Percentiles rank a stretch among this genome's conserved stretches.
Evolutionary conservation across 2,797 vertebrate species (phyloP).

Genomic region (Cynodonichthys magdalenae): DNA sequence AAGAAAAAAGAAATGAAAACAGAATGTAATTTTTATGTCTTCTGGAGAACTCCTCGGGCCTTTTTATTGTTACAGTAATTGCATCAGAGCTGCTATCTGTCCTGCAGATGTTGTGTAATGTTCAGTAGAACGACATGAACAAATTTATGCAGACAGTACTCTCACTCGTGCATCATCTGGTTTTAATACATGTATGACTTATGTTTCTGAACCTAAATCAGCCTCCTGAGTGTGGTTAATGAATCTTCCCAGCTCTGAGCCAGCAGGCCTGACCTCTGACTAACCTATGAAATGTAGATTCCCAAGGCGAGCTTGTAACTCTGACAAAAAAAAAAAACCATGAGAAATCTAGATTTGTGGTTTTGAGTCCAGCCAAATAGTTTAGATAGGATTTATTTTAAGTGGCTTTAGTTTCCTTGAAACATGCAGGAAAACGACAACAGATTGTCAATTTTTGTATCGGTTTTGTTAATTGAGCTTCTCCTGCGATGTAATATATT

Average conservation of each 20-base stretch:
- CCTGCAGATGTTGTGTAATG: neutral
- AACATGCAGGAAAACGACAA: neutral
- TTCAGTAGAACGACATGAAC: slow-evolving; percentile 3
- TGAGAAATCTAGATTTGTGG: neutral
- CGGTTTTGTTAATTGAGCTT: too few relatives aligned
- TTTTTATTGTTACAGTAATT: neutral
- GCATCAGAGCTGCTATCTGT: neutral
- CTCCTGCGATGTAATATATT: too few relatives aligned
- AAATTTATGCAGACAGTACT: neutral
- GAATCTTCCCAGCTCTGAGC: slow-evolving; percentile 36
- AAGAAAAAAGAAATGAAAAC: neutral
- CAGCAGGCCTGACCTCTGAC: slow-evolving; percentile 41
- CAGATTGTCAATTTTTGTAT: too few relatives aligned
- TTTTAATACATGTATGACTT: slow-evolving; percentile 40
- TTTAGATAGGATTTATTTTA: neutral
- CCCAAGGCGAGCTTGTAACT: neutral
- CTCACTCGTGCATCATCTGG: slow-evolving; percentile 31
- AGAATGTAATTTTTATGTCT: too few relatives aligned
- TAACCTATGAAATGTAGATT: slow-evolving; percentile 3
- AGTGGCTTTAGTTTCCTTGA: neutral
- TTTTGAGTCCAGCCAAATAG: neutral
- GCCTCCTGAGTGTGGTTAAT: slow-evolving; percentile 22
- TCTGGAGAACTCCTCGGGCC: too few relatives aligned
- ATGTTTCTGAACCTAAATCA: slow-evolving; percentile 32
- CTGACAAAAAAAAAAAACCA: neutral